A percentile compares a stretch with the other conserved stretches of the same genome.
Evolutionary conservation across 2,888 invertebrate genomes (phyloP).

Genomic region (Plusia festucae): DNA sequence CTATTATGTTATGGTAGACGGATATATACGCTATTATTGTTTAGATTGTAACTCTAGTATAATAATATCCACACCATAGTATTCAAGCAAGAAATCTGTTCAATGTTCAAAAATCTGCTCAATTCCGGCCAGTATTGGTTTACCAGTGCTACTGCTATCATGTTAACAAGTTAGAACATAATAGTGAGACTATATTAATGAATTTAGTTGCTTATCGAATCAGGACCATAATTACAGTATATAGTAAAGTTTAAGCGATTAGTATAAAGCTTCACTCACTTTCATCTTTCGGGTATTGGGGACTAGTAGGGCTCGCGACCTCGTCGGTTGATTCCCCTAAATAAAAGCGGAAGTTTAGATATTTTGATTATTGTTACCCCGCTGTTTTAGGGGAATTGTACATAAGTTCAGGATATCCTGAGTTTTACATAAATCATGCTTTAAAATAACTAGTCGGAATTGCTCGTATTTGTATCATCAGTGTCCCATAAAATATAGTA

Average conservation of each 20-base stretch:
- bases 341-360: constrained; percentile 5
- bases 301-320: constrained; percentile 8
- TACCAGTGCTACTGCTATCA: not conserved
- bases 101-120: too few species aligned
- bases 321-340: constrained; percentile 5
- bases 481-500: too few species aligned
- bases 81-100: too few species aligned
- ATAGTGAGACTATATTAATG: not conserved
- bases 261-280: not conserved
- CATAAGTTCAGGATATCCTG: not conserved
- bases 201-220: constrained; percentile 1
- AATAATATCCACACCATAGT: too few species aligned
- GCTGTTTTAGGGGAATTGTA: not conserved
- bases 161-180: not conserved
- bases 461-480: not conserved
- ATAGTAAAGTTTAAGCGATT: not conserved
- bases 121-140: too few species aligned
- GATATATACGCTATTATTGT: too few species aligned
- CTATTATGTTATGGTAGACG: too few species aligned
- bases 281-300: constrained; percentile 3
- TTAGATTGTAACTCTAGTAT: too few species aligned
- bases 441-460: not conserved
- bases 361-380: not conserved
- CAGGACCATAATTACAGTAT: not conserved
- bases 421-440: not conserved